These are phyloP conservation scores for Petromus typicus DNA, from an alignment of 2,113 vertebrate genomes.

Conservation along the genomic window DNA sequence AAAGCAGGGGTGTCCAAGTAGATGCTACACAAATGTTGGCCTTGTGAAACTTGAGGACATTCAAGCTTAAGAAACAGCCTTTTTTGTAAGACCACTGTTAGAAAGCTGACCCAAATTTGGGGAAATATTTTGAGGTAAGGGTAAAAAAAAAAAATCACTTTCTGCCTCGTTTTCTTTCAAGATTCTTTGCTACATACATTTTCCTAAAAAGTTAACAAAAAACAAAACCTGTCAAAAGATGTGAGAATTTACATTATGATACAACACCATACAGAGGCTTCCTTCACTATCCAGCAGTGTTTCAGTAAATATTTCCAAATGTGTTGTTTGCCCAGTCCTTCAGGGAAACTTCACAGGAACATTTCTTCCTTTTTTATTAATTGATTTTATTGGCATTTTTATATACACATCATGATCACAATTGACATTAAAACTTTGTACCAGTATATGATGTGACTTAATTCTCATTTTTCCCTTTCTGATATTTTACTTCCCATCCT, in stretches of 20 bases:
- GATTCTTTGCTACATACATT: neutral
- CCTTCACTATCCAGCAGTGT: accelerated
- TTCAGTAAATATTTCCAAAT: neutral
- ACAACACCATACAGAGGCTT: neutral
- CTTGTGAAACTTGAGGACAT: neutral
- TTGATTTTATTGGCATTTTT: too few species aligned
- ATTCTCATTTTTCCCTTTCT: neutral
- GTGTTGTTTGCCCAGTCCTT: neutral
- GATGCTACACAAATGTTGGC: neutral
- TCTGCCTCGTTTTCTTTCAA: neutral
- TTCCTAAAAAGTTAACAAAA: neutral
- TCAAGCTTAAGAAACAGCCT: neutral
- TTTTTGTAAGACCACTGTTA: neutral
- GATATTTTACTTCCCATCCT: too few species aligned
- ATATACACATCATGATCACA: too few species aligned
- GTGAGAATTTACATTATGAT: neutral
- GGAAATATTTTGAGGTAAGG: neutral
- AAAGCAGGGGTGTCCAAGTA: neutral
- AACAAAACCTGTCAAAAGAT: neutral
- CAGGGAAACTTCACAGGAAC: accelerated
- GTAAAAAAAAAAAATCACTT: neutral
- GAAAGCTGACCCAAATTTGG: neutral
- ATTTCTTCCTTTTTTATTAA: too few species aligned
- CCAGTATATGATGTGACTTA: too few species aligned
- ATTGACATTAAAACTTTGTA: too few species aligned